Conservation (phyloP, 2,888 invertebrate species). For the Azorinus chamasolen region DNA sequence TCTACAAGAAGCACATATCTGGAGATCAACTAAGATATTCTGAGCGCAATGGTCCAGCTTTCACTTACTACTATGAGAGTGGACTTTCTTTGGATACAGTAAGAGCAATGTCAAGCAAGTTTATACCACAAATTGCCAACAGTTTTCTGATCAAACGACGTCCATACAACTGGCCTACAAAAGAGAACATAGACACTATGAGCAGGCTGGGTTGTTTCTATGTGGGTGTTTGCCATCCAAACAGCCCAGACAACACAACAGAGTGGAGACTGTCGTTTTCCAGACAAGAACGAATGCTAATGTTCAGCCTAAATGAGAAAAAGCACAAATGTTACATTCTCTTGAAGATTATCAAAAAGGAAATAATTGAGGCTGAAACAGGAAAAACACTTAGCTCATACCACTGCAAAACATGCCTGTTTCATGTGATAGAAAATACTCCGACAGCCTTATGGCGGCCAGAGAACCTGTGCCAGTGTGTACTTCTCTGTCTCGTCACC, state of each 20-base stretch:
- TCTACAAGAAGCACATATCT: not conserved
- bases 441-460: not conserved
- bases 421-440: constrained; percentile 6
- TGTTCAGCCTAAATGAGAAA: constrained; percentile 19
- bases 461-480: not conserved
- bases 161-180: constrained; percentile 1
- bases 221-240: constrained; percentile 15
- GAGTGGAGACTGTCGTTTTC: constrained; percentile 41
- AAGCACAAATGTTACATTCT: constrained; percentile 34
- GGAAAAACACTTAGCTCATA: constrained; percentile 12
- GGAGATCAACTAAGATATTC: not conserved
- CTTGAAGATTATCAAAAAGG: constrained; percentile 25
- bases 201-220: constrained; percentile 7
- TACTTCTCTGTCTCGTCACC: not conserved
- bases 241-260: not conserved
- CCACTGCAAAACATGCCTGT: constrained; percentile 24
- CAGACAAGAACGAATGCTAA: constrained; percentile 17
- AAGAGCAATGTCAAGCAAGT: not conserved
- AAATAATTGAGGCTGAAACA: not conserved
- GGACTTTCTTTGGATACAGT: not conserved
- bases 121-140: not conserved
- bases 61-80: not conserved
- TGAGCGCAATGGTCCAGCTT: constrained; percentile 6
- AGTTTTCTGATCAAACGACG: not conserved
- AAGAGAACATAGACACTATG: not conserved